Evolutionary conservation across 2,888 invertebrate species (phyloP), one percentile per base, ranked within the genome.

Genomic region (Synanthedon myopaeformis): DNA sequence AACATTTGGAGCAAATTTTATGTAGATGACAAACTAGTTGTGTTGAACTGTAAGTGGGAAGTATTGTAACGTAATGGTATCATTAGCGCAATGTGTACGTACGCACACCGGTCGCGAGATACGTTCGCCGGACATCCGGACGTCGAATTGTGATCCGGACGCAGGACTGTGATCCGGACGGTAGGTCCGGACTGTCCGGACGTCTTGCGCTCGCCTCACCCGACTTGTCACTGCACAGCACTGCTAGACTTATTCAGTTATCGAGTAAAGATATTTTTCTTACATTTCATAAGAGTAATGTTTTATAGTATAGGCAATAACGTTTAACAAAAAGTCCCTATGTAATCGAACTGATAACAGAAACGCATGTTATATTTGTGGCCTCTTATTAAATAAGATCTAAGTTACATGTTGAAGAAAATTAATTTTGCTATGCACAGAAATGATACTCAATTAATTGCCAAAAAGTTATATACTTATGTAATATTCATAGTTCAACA

Each of bases 391-490:
- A 71, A 80, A 84, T 87, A 86, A 87, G 85, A 85, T 86, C 84
- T 87, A 85, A 85, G 87, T 87, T 87, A 87, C 85, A 84, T 84
- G 78, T 85, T 85, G 82, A 87, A 85, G 79, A 79, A 85, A 85
- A 85, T 80, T 85, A 85, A 70, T 85, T 84, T 87, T 87, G 86
- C 86, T 87, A 86, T 88, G 88, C 87, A 88, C 87, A 87, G 82
- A 87, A 86, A 88, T 88, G 88, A 89, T 89, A 89, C 88, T 89
- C 88, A 89, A 83, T 88, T 84, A 86, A 88, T 88, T 89, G 88
- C 88, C 88, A 88, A 89, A 88, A 89, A 88, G 84, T 87, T 82
- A 86, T 85, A 85, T 86, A 76, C 80, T 35, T 35, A 35, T 35
- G 35, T 35, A 35, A 84, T 86, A 86, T 87, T 84, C 85, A 85